Evolutionary conservation across 2,888 invertebrate species (phyloP), one percentile per base, ranked within the genome.

Genomic region (Melinaea menophilus): DNA sequence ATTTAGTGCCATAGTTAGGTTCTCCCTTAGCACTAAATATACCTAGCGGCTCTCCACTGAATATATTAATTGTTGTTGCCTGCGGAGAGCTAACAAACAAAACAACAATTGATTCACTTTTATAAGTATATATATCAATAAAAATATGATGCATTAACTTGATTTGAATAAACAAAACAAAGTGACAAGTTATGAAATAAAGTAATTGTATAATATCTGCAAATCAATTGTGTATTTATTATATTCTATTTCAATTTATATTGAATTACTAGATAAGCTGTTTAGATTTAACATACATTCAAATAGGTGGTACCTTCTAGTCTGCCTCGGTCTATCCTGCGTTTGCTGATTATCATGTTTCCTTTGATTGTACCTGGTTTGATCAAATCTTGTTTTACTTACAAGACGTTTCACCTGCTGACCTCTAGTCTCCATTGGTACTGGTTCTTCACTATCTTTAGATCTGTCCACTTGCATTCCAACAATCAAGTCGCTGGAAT

Each of bases 381-480:
- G 61, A 5, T 75, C 75, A 0, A 71, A 71, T 64, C 82, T 75
- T 0, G 84, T 72, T 56, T 80, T 86, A 13, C 79, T 82, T 0
- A 92, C 84, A 47, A 90, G 79, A 3, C 91, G 86, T 69, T 88
- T 89, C 0, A 93, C 92, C 79, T 92, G 92, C 63, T 92, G 87
- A 0, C 92, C 92, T 75, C 92, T 84, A 0, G 88, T 85, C 55
- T 82, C 80, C 2, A 58, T 70, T 2, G 73, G 73, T 1, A 64
- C 57, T 41, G 79, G 66, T 9, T 85, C 79, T 34, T 84, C 81
- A 22, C 73, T 63, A 57, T 90, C 89, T 54, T 81, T 79, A 22
- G 90, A 81, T 37, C 92, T 91, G 76, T 95, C 95, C 55, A 96
- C 93, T 81, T 95, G 95, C 95, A 96, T 96, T 45, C 94, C 95